Base-by-base conservation (phyloP, 1,140 invertebrate species). In the Ectropis grisescens region DNA sequence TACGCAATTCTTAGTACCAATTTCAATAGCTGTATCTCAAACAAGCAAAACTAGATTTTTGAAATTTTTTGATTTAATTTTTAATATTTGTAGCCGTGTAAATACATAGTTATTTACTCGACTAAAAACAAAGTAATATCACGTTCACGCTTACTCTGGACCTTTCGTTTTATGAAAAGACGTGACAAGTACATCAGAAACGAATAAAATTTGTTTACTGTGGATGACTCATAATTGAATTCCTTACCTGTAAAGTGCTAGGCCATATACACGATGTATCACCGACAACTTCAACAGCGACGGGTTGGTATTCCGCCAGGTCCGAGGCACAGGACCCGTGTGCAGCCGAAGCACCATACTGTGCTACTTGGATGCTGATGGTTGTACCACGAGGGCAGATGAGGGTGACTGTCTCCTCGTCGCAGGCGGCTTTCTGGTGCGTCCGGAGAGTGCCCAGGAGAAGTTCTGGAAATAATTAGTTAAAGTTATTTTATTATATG, bases 401-500 rank as follows among this genome's bases (percentile, higher is more conserved):
- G 25, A 97, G 85, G 11, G 87, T 88, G 68, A 97, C 88, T 56
- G 88, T 85, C 56, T 96, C 91, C 33, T 93, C 92, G 64, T 96
- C 93, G 75, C 95, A 97, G 2, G 91, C 90, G 2, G 90, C 91
- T 50, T 90, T 87, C 69, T 96, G 93, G 78, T 94, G 94, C 33
- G 93, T 96, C 55, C 91, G 87, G 42, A 97, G 83, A 9, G 93
- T 96, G 23, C 92, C 92, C 56, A 93, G 90, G 45, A 97, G 87
- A 34, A 95, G 85, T 58, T 92, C 94, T 96, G 85, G 41, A 26
- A 41, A 54, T 19, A 39, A 48, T 10, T 25, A 13, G n/a, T n/a
- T n/a, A 31, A 14, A 16, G 14, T 3, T 19, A 4, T 19, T 19
- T 3, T 19, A 19, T 4, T 19, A 19, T 19, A 19, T 4, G 16